These are phyloP conservation scores for Heliconius congener DNA, from an alignment of 1,140 invertebrate genomes.

Conservation along the genomic window DNA sequence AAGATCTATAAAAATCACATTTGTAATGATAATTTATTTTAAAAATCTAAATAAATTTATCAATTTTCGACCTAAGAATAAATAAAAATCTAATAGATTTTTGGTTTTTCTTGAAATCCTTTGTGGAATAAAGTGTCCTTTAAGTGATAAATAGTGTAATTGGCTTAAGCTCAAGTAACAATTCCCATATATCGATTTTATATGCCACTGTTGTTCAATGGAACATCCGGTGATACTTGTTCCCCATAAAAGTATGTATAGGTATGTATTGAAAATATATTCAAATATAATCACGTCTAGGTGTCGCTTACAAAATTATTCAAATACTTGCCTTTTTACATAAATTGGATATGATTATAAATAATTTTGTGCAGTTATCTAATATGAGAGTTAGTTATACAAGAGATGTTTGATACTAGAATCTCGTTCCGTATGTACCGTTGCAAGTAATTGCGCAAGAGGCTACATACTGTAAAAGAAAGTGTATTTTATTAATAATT, in stretches of 20 bases:
- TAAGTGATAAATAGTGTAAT: not conserved
- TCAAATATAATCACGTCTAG: slow-evolving; percentile 32
- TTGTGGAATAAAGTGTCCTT: not conserved
- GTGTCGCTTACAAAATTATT: slow-evolving; percentile 50
- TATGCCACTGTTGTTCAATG: slow-evolving; percentile 30
- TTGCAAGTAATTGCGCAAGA: not conserved
- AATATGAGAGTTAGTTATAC: not conserved
- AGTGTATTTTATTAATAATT: not conserved
- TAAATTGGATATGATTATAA: slow-evolving; percentile 60
- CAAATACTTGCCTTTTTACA: slow-evolving; percentile 44
- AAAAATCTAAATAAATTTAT: too few relatives aligned
- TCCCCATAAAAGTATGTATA: slow-evolving; percentile 17
- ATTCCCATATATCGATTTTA: slow-evolving; percentile 20
- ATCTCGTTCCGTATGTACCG: not conserved
- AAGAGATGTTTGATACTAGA: not conserved
- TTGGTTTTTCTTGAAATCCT: not conserved
- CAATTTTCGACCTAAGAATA: too few relatives aligned
- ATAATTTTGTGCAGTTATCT: slow-evolving; percentile 35
- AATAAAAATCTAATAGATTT: not conserved
- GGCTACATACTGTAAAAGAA: too few relatives aligned
- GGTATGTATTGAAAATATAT: slow-evolving; percentile 20
- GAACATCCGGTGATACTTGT: slow-evolving; percentile 31
- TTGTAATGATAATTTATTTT: too few relatives aligned
- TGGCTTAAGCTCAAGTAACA: slow-evolving; percentile 10
- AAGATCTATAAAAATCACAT: not conserved